phyloP scores from a whole-genome alignment of 2,888 invertebrate species.

The Acleris sparsana region DNA sequence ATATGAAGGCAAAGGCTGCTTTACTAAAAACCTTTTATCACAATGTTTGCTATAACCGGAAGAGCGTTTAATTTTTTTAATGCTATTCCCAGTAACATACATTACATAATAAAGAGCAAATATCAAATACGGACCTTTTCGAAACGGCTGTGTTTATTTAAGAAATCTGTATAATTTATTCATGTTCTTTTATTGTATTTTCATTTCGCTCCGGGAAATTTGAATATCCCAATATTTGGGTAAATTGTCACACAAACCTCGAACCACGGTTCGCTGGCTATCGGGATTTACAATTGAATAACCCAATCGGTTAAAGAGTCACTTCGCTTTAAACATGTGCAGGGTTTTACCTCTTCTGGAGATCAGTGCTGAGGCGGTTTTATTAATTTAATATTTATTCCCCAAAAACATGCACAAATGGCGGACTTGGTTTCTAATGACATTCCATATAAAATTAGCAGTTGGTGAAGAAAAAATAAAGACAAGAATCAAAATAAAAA shows the following conservation, averaged over 20 bases:
- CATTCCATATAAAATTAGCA: no score
- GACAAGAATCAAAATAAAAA: no score
- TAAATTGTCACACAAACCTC: slow-evolving; percentile 26
- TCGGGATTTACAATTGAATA: slow-evolving; percentile 30
- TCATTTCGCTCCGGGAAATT: slow-evolving; percentile 16
- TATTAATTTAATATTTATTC: no score
- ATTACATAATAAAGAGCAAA: slow-evolving; percentile 23
- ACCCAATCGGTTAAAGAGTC: slow-evolving; percentile 25
- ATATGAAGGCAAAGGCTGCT: no score
- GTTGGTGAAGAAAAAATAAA: no score
- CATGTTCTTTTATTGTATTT: slow-evolving; percentile 27
- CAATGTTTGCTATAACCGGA: slow-evolving; percentile 18
- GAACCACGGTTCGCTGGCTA: slow-evolving; percentile 26
- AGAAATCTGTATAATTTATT: slow-evolving; percentile 30
- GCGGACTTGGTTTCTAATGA: no score
- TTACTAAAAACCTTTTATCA: no score
- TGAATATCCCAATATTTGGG: slow-evolving; percentile 26
- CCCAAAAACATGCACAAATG: no score
- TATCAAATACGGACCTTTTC: slow-evolving; percentile 16
- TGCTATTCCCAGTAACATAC: slow-evolving; percentile 5
- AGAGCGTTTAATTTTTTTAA: slow-evolving; percentile 15
- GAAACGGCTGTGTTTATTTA: slow-evolving; percentile 26
- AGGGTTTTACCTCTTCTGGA: not conserved
- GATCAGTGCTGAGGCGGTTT: not conserved
- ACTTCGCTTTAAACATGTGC: slow-evolving; percentile 6